Evolutionary conservation across 2,888 invertebrate species (phyloP).

Genomic region (Parascotia fuliginaria): DNA sequence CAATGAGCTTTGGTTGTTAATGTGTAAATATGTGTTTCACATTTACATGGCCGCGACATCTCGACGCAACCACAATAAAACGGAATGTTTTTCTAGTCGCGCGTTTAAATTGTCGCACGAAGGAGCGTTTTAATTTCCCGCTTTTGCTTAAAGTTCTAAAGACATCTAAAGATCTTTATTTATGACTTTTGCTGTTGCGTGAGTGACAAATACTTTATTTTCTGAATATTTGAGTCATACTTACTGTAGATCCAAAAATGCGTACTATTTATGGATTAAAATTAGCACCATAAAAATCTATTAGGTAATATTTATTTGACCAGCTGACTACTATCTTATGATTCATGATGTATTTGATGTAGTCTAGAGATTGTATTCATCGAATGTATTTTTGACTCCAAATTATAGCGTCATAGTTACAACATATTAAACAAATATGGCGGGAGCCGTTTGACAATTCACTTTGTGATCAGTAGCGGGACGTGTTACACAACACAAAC

Average conservation of each 20-base stretch:
- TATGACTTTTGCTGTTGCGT: not conserved
- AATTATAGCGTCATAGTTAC: constrained; percentile 60
- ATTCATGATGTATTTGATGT: not conserved
- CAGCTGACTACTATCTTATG: not conserved
- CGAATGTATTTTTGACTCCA: constrained; percentile 68
- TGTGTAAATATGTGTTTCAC: constrained; percentile 69
- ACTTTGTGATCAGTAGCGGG: constrained; percentile 67
- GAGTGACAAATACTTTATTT: too few relatives aligned
- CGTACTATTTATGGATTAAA: constrained; percentile 1
- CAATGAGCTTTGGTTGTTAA: constrained; percentile 65
- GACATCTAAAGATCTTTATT: not conserved
- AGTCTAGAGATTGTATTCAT: constrained; percentile 46
- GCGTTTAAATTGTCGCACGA: constrained; percentile 11
- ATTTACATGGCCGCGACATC: constrained; percentile 59
- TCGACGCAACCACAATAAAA: constrained; percentile 29
- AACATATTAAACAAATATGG: constrained; percentile 74
- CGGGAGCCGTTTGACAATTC: constrained; percentile 69
- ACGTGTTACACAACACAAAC: constrained; percentile 42
- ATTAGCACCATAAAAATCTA: constrained; percentile 28
- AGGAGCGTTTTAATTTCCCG: constrained; percentile 8
- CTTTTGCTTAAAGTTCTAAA: not conserved
- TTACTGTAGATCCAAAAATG: not conserved
- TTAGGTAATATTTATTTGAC: not conserved
- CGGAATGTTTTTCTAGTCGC: constrained; percentile 31
- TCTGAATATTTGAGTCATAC: not conserved